Base-by-base conservation (phyloP, 1,140 invertebrate genomes). In the Brachionus rotundiformis region DNA sequence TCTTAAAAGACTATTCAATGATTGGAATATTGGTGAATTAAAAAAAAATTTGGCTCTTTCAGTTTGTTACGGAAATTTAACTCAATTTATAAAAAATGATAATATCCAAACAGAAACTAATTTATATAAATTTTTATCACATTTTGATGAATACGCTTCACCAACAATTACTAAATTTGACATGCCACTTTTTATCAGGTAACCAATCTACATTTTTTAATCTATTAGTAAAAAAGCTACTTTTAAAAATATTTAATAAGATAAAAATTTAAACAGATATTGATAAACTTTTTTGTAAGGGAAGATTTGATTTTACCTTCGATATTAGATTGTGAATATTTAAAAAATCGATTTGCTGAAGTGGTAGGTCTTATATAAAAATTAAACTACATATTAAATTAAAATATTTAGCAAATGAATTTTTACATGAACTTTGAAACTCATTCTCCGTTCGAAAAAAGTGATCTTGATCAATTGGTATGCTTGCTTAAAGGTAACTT, bases 11-110 rank as follows among this genome's bases (percentile, higher is more conserved):
- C 3, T 73, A 8, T 73, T n/a, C 25, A 23, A 31, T 0, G 68
- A 73, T 47, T 73, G 68, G 68, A 27, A 73, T 73, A 73, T 47
- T 4, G 11, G 2, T 10, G 19, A 73, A 8, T 31, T 73, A 10
- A 25, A 11, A 44, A 19, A 41, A n/a, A 41, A 73, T 73, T 13
- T 16, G 7, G 16, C 25, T 44, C 19, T 31, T 8, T 41, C 36
- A 27, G 7, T 73, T 73, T 27, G 36, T 29, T 73, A 73, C 44
- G 68, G 68, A 23, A 73, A 73, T 47, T 73, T 73, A 41, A 73
- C 68, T 73, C 68, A 73, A 25, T 25, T 25, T 8, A 73, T 73
- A 11, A 73, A 73, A 29, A 25, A 44, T 44, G 19, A 44, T 44
- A 25, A 44, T 5, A 44, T 73, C 25, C 36, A 73, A 23, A 31